These are phyloP conservation scores for Myrmecophaga tridactyla DNA, from an alignment of 2,113 vertebrate species.

Conservation along the genomic window DNA sequence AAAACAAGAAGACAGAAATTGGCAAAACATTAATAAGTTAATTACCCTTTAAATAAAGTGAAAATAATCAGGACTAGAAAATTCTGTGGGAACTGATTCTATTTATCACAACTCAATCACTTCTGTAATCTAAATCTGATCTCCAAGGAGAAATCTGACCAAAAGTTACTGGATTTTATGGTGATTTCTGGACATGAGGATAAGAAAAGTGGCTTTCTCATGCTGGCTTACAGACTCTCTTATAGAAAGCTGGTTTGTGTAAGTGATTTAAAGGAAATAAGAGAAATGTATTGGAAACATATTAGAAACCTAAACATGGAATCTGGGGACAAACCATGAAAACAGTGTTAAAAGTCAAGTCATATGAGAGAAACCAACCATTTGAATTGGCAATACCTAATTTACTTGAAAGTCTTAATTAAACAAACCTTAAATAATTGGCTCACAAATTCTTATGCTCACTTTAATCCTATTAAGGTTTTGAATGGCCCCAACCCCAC, in stretches of 20 bases:
- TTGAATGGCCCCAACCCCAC: not conserved
- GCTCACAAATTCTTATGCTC: not conserved
- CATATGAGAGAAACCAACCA: not conserved
- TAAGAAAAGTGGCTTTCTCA: not conserved
- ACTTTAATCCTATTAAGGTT: not conserved
- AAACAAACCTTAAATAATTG: not conserved
- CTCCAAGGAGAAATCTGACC: not conserved
- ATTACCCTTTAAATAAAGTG: slow-evolving; percentile 3
- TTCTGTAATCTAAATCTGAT: slow-evolving; percentile 13
- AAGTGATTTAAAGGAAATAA: not conserved
- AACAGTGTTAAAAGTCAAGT: not conserved
- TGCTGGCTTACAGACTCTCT: not conserved
- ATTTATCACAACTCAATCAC: not conserved
- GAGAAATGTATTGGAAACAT: not conserved
- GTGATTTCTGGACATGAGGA: not conserved
- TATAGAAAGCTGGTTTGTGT: not conserved
- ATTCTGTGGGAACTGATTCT: not conserved
- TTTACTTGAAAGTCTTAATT: not conserved
- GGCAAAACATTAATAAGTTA: slow-evolving; percentile 7
- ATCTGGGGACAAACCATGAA: not conserved
- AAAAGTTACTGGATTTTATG: slow-evolving; percentile 20
- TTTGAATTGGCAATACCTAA: not conserved
- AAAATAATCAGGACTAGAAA: not conserved
- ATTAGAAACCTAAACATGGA: not conserved
- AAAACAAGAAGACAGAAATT: not conserved